phyloP scores from a whole-genome alignment of 2,888 invertebrate genomes.

The Colletes collaris region DNA sequence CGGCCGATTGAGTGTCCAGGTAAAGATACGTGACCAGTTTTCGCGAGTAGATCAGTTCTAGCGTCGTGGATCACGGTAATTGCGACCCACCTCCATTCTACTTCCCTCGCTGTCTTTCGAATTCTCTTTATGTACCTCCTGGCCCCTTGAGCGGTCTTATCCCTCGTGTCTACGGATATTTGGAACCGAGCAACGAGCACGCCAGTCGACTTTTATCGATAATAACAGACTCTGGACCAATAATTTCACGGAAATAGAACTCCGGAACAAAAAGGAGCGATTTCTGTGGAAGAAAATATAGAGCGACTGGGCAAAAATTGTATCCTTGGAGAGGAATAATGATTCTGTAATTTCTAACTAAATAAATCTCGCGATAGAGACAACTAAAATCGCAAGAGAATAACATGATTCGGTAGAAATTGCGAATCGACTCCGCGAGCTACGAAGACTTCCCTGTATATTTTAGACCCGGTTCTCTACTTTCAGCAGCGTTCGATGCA shows the following conservation, averaged over 20 bases:
- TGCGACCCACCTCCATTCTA: conserved; percentile 59
- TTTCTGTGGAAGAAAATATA: no score
- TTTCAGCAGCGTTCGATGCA: neutral
- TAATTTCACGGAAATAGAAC: no score
- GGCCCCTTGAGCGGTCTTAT: conserved; percentile 1
- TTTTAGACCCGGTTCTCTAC: neutral
- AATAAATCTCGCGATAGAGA: no score
- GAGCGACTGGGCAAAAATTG: no score
- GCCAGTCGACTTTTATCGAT: neutral
- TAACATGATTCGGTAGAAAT: no score
- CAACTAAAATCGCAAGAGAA: no score
- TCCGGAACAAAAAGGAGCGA: no score
- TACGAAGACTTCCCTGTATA: neutral
- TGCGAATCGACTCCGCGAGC: no score
- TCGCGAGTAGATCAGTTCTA: conserved; percentile 62
- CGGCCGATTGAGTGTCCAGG: conserved; percentile 69
- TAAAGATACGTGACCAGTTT: conserved; percentile 71
- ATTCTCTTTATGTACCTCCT: conserved; percentile 37
- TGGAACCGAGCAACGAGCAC: neutral
- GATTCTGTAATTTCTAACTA: no score
- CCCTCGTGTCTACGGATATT: conserved; percentile 5
- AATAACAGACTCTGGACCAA: no score
- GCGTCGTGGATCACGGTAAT: conserved; percentile 67
- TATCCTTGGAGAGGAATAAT: no score
- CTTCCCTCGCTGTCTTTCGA: conserved; percentile 7